A percentile compares a stretch with the other conserved stretches of the same genome.
phyloP scores from a whole-genome alignment of 2,888 invertebrate genomes.

The Volucella zonaria region DNA sequence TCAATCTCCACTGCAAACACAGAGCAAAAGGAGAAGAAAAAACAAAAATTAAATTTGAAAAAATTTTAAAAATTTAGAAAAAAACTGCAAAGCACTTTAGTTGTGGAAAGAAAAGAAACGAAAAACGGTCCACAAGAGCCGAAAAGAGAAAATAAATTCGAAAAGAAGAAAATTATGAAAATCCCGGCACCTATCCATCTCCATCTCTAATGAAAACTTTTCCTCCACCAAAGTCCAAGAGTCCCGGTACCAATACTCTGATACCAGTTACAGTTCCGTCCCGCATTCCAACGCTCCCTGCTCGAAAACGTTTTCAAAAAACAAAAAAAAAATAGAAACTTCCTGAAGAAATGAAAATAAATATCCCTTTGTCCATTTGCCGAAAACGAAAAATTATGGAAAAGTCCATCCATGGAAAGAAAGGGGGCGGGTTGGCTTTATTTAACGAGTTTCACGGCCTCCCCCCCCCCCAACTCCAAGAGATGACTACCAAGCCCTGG shows the following conservation, averaged over 20 bases:
- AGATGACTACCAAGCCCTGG: not conserved
- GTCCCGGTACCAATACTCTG: too few relatives aligned
- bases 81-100: too few relatives aligned
- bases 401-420: not conserved
- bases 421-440: not conserved
- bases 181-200: slow-evolving; percentile 28
- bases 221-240: not conserved
- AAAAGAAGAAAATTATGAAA: not conserved
- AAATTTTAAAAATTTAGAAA: too few relatives aligned
- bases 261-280: too few relatives aligned
- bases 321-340: not conserved
- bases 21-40: not conserved
- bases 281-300: too few relatives aligned
- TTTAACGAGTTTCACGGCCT: too few relatives aligned
- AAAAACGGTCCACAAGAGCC: not conserved
- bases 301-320: slow-evolving; percentile 6
- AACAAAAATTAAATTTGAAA: not conserved
- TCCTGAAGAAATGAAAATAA: slow-evolving; percentile 24
- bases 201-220: slow-evolving; percentile 16
- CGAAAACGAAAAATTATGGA: slow-evolving; percentile 1
- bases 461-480: not conserved
- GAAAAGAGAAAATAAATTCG: not conserved
- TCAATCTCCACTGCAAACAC: slow-evolving; percentile 12
- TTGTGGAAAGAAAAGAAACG: too few relatives aligned
- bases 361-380: slow-evolving; percentile 36